These are phyloP conservation scores for Sitta carolinensis DNA, from an alignment of 2,797 vertebrate species.

Conservation along the genomic window DNA sequence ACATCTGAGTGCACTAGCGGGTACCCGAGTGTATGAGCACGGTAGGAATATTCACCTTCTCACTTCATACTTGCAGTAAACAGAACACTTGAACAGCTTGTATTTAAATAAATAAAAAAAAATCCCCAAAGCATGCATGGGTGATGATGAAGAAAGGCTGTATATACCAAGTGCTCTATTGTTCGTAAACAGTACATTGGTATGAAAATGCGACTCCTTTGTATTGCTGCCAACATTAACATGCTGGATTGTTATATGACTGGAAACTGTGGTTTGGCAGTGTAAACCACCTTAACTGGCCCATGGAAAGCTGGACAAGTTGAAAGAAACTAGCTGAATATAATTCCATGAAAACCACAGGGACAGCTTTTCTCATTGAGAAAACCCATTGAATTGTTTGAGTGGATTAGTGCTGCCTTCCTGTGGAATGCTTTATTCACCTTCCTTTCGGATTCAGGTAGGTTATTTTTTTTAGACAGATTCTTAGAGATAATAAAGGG, in stretches of 20 bases:
- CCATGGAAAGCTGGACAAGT: background rate
- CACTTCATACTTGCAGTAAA: background rate
- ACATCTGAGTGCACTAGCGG: background rate
- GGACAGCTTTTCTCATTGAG: background rate
- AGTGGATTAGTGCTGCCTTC: background rate
- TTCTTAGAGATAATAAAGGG: background rate
- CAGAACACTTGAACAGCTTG: background rate
- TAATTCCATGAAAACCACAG: background rate
- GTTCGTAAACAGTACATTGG: background rate
- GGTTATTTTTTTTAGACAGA: background rate
- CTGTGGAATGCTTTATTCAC: background rate
- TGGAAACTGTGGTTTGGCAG: background rate
- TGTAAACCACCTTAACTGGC: background rate
- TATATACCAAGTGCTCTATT: background rate
- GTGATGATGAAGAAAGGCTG: background rate
- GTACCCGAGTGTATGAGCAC: background rate
- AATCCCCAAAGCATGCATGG: background rate
- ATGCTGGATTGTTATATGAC: background rate
- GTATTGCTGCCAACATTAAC: background rate
- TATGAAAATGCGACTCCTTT: constrained; percentile 10
- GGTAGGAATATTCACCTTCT: background rate
- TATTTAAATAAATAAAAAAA: background rate
- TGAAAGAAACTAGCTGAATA: background rate
- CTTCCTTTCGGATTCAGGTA: background rate
- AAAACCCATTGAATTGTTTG: background rate